Evolutionary conservation across 1,140 invertebrate genomes (phyloP).

Genomic region (Whitmania pigra): DNA sequence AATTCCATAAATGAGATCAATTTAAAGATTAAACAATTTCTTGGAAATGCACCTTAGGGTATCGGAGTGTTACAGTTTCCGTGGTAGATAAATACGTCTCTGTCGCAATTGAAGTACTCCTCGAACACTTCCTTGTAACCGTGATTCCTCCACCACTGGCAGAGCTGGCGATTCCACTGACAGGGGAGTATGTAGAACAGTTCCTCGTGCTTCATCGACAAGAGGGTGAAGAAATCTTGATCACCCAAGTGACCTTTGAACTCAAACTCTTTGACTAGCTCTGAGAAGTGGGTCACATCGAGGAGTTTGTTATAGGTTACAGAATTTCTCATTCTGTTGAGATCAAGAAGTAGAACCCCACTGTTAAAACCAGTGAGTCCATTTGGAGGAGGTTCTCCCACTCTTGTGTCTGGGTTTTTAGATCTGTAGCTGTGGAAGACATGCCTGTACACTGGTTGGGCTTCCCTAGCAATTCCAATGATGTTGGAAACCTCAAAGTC

Average conservation of each 20-base stretch:
- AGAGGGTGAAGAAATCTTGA: constrained; percentile 71
- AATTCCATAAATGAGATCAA: too few relatives aligned
- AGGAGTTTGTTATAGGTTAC: constrained; percentile 50
- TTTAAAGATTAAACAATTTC: too few relatives aligned
- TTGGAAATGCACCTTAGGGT: constrained; percentile 10
- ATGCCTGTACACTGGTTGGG: constrained; percentile 68
- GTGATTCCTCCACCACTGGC: constrained; percentile 68
- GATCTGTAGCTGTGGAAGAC: constrained; percentile 57
- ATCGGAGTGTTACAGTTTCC: constrained; percentile 72
- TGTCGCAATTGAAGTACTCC: constrained; percentile 59
- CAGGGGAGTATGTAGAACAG: constrained; percentile 65
- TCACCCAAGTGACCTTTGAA: constrained; percentile 68
- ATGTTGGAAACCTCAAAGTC: constrained; percentile 50
- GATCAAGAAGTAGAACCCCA: constrained; percentile 61
- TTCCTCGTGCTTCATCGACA: constrained; percentile 58
- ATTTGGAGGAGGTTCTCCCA: constrained; percentile 44
- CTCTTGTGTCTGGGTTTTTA: constrained; percentile 46
- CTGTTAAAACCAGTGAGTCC: constrained; percentile 69
- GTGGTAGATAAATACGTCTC: constrained; percentile 62
- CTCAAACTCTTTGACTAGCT: constrained; percentile 55
- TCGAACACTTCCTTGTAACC: constrained; percentile 65
- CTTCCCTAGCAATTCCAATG: constrained; percentile 62
- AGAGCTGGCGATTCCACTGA: constrained; percentile 70
- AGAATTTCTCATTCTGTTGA: constrained; percentile 55
- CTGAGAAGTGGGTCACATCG: constrained; percentile 32